Base-by-base conservation (phyloP, 2,113 vertebrate species). In the Corvus cornix region DNA sequence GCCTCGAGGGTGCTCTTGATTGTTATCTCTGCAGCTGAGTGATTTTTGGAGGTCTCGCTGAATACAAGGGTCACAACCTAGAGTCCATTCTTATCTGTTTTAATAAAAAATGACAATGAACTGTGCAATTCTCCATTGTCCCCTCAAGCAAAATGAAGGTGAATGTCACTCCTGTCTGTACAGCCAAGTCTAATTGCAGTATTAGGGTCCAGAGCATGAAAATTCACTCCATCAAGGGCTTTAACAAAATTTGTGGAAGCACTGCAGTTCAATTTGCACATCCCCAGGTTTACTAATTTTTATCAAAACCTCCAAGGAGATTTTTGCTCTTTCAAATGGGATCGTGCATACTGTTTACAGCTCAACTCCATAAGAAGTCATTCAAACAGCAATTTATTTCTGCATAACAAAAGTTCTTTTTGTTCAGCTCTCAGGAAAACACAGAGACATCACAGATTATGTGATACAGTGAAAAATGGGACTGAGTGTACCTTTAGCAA, bases 101-200 rank as follows among this genome's bases (percentile, higher is more conserved):
- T 97, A 98, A 97, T 97, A 97, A 97, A 97, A 97, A 98, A 97
- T 96, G 88, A 96, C 95, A 97, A 95, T 93, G 95, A 98, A 97
- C 97, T 95, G 73, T 95, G 85, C 77, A 97, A 87, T 70, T 69
- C 58, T 95, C 90, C 91, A 78, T 92, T 97, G 95, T 93, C 31
- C 83, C 95, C 67, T 93, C 49, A 83, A 95, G 91, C 84, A 84
- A 97, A 93, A 69, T 78, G 49, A 93, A 96, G 77, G 87, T 93
- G 62, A 87, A 73, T 78, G 51, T 66, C 33, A 81, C 58, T 91
- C 11, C 39, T 90, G 35, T 84, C 60, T 93, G 87, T 84, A 85
- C 84, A 85, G 82, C 52, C 66, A 94, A 94, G 44, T 73, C 60
- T 97, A 84, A 74, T 73, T 97, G 69, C 82, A 43, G 39, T 75